phyloP scores from a whole-genome alignment of 2,113 vertebrate species.

The Panthera tigris region DNA sequence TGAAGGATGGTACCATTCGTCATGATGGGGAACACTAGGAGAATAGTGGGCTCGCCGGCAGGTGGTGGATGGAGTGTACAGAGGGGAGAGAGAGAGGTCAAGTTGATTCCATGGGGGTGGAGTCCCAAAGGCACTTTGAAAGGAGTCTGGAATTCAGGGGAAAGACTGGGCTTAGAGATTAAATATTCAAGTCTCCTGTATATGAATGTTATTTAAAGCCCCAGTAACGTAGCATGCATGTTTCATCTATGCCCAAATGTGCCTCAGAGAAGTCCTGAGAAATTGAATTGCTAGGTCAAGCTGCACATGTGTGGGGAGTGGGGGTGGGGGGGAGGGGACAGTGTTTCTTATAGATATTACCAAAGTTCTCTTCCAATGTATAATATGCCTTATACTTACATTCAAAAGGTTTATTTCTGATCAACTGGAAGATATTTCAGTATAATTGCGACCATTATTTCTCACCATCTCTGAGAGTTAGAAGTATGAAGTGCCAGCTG shows the following conservation, averaged over 20 bases:
- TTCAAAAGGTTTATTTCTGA: neutral
- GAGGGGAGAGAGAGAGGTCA: rapidly evolving
- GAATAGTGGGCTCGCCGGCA: rapidly evolving
- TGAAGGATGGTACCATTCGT: too few species aligned
- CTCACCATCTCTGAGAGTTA: neutral
- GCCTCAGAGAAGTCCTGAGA: neutral
- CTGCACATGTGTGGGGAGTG: too few species aligned
- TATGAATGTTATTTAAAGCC: neutral
- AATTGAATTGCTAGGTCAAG: neutral
- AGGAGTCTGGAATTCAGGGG: neutral
- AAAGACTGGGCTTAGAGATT: neutral
- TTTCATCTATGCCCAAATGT: neutral
- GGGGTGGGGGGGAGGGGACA: neutral
- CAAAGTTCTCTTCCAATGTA: neutral
- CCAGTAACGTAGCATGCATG: neutral
- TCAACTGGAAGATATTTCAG: neutral
- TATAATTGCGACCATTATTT: neutral
- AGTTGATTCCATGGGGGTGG: neutral
- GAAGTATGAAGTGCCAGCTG: neutral
- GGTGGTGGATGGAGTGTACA: rapidly evolving
- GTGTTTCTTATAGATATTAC: neutral
- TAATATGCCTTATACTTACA: neutral
- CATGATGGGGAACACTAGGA: rapidly evolving
- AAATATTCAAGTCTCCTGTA: neutral
- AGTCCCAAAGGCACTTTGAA: neutral